These are phyloP conservation scores for Frieseomelitta varia DNA, from an alignment of 1,140 invertebrate species.

Conservation along the genomic window DNA sequence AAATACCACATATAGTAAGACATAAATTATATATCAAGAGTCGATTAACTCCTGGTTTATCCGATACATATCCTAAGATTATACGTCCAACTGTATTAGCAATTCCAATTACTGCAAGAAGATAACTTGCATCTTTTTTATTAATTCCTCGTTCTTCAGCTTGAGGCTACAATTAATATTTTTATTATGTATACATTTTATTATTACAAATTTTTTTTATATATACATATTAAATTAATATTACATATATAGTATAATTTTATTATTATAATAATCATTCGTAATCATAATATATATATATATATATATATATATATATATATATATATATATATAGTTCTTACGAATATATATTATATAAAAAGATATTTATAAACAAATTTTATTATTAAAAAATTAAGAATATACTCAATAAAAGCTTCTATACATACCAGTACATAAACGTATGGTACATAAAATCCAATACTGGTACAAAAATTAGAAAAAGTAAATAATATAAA, in stretches of 20 bases:
- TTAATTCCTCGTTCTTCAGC: constrained; percentile 84
- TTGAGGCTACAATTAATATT: constrained; percentile 80
- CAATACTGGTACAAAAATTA: constrained; percentile 97
- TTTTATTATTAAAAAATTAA: background rate
- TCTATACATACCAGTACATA: constrained; percentile 85
- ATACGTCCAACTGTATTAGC: constrained; percentile 95
- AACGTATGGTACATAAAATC: constrained; percentile 97
- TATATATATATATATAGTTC: too few relatives aligned
- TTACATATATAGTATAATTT: too few relatives aligned
- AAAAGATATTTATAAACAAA: background rate
- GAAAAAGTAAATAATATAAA: constrained; percentile 96
- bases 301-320: too few relatives aligned
- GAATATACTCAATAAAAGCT: background rate
- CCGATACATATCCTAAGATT: constrained; percentile 91
- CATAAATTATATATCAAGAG: constrained; percentile 94
- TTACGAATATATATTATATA: background rate
- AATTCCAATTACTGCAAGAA: constrained; percentile 91
- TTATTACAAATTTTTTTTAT: background rate
- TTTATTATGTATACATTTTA: constrained; percentile 32
- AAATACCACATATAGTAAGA: constrained; percentile 91
- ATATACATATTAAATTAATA: too few relatives aligned
- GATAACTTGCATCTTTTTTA: constrained; percentile 84
- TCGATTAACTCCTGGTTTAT: constrained; percentile 94
- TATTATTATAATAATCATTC: too few relatives aligned
- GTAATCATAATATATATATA: background rate